Evolutionary conservation across 2,888 invertebrate genomes (phyloP).

Genomic region (Nomada lathburiana): DNA sequence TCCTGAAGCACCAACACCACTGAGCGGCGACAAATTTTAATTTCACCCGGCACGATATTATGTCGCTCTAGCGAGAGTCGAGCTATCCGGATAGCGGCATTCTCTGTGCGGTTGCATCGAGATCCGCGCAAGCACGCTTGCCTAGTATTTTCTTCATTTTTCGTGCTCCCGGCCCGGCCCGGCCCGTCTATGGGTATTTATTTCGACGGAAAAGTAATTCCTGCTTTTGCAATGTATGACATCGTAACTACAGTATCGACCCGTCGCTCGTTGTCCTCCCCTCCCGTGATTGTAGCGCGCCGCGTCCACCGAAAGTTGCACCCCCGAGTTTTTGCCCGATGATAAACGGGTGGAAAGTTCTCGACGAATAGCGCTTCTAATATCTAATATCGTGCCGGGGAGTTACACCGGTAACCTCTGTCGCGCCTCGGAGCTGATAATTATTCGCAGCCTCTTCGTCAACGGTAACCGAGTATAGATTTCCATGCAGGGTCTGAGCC

Average conservation of each 20-base stretch:
- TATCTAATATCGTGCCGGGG: constrained; percentile 36
- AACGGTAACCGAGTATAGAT: constrained; percentile 45
- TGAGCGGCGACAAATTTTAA: constrained; percentile 23
- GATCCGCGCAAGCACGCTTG: neutral
- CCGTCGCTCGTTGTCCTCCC: no score
- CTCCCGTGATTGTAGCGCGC: no score
- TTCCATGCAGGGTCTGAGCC: constrained; percentile 28
- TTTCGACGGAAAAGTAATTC: constrained; percentile 39
- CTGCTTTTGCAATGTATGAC: neutral
- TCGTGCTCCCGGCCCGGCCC: neutral
- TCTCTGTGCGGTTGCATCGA: neutral
- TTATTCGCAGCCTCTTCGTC: constrained; percentile 63
- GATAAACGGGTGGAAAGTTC: constrained; percentile 3
- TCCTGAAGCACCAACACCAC: neutral
- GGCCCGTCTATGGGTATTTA: constrained; percentile 31
- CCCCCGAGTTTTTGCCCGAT: no score
- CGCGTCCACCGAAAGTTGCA: no score
- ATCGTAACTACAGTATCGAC: no score
- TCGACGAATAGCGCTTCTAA: constrained; percentile 42
- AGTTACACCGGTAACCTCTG: constrained; percentile 21
- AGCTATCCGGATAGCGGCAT: neutral
- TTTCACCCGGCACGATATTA: neutral
- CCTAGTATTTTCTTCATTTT: constrained; percentile 20
- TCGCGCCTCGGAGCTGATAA: constrained; percentile 44
- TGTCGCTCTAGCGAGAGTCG: neutral